These are phyloP conservation scores for Poeciliopsis occidentalis DNA, from an alignment of 2,113 vertebrate species.

Conservation along the genomic window DNA sequence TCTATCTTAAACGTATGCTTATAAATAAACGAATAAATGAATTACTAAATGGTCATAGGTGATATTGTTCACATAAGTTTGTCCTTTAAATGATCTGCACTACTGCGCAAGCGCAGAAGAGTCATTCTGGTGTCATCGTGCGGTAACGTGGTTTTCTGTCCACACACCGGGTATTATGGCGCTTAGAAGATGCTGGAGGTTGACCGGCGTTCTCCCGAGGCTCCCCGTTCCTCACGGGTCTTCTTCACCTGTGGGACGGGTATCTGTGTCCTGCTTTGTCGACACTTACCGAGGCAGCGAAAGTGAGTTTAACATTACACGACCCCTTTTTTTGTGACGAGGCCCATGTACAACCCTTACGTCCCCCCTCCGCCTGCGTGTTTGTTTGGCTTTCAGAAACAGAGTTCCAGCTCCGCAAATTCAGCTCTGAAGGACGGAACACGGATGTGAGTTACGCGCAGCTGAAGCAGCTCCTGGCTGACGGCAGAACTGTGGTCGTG, in stretches of 20 bases:
- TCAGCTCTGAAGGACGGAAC: conserved; percentile 62
- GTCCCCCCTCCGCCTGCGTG: background rate
- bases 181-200: conserved; percentile 54
- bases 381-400: conserved; percentile 24
- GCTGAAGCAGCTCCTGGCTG: conserved; percentile 85
- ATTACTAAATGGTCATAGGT: background rate
- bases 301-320: conserved; percentile 47
- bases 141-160: background rate
- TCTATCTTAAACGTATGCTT: background rate
- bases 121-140: background rate
- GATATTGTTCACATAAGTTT: background rate
- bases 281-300: conserved; percentile 22
- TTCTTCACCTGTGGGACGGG: conserved; percentile 33
- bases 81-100: conserved; percentile 43
- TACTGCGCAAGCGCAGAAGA: conserved; percentile 46
- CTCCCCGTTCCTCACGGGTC: conserved; percentile 19
- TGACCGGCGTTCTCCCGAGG: conserved; percentile 42
- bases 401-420: conserved; percentile 55
- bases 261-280: conserved; percentile 25
- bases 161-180: conserved; percentile 64
- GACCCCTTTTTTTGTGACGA: background rate
- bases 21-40: background rate
- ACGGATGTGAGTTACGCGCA: conserved; percentile 82
- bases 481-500: conserved; percentile 77
- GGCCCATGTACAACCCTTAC: background rate